Conservation (phyloP, 2,888 invertebrate species). For the Plutella xylostella region DNA sequence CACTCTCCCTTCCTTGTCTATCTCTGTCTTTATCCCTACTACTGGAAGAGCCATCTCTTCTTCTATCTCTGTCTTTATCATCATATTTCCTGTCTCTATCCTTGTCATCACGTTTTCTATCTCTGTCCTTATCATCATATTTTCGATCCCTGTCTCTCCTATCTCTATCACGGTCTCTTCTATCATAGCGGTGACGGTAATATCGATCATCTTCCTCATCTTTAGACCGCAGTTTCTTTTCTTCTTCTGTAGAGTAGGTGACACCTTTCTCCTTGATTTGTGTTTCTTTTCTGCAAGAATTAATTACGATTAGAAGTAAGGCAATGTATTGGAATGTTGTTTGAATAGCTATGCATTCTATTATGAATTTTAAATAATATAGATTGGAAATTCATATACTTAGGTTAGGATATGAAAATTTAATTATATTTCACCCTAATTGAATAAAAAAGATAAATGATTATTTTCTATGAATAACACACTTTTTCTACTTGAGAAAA, state of each 20-base stretch:
- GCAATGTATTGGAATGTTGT: too few relatives aligned
- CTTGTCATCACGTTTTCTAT: slow-evolving; percentile 26
- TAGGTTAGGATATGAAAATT: too few relatives aligned
- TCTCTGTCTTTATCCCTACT: slow-evolving; percentile 26
- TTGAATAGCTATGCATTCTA: too few relatives aligned
- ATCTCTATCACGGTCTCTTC: slow-evolving; percentile 28
- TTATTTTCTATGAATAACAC: not conserved
- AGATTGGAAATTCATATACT: too few relatives aligned
- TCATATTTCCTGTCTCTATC: slow-evolving; percentile 37
- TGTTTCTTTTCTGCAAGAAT: slow-evolving; percentile 46
- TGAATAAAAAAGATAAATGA: not conserved
- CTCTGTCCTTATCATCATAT: slow-evolving; percentile 24
- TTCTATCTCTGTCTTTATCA: slow-evolving; percentile 27
- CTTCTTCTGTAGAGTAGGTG: slow-evolving; percentile 75
- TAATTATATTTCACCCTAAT: not conserved
- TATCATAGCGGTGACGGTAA: slow-evolving; percentile 41
- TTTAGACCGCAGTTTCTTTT: slow-evolving; percentile 46
- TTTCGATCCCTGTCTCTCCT: slow-evolving; percentile 30
- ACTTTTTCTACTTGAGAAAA: not conserved
- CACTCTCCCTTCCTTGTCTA: slow-evolving; percentile 32
- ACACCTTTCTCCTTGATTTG: slow-evolving; percentile 77
- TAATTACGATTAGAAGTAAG: too few relatives aligned
- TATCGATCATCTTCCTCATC: slow-evolving; percentile 47
- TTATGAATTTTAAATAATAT: too few relatives aligned
- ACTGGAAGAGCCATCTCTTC: slow-evolving; percentile 27